Base-by-base conservation (phyloP, 1,140 invertebrate species). In the Dolichoris vasculosae region DNA sequence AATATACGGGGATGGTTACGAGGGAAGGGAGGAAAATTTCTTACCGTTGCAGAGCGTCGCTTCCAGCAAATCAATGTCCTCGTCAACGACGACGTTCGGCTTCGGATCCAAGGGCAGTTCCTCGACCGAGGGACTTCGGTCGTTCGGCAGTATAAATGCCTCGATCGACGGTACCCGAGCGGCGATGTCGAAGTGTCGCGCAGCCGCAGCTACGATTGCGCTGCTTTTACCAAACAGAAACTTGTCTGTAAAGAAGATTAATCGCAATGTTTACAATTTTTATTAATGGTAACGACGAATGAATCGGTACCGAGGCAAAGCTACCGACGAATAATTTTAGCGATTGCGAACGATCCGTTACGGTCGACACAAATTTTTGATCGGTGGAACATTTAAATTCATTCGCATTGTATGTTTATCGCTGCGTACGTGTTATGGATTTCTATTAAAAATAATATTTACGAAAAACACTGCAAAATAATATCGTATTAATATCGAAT, bases 101-200 rank as follows among this genome's bases (percentile, higher is more conserved):
- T 91, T 94, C 20, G 95, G 95, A 91, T 97, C 96, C 23, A 97
- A 92, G 0, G 97, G 97, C 64, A 97, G 92, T 89, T 97, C 97
- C 91, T 97, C 96, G 0, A 96, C 95, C 0, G 96, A 97, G 4
- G 96, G 96, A 4, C 96, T 97, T 88, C 97, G 94, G 88, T 97
- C 96, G 87, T 89, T 97, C 95, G 88, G 87, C 89, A n/a, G 91
- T 89, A 87, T 90, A 87, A 90, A 89, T 86, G 86, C 91, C 87
- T 89, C 89, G 88, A 91, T 94, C 87, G 89, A 89, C 69, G 88
- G 90, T 9, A 78, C 48, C 11, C 73, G 59, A 15, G 80, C 63
- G 7, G 80, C 32, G 32, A 86, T 79, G 82, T 86, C 85, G 3
- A 86, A 67, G 35, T 83, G 80, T 30, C 85, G 59, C 11, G 75